Evolutionary conservation across 2,113 vertebrate species (phyloP).

Genomic region (Hemichromis elongatus): DNA sequence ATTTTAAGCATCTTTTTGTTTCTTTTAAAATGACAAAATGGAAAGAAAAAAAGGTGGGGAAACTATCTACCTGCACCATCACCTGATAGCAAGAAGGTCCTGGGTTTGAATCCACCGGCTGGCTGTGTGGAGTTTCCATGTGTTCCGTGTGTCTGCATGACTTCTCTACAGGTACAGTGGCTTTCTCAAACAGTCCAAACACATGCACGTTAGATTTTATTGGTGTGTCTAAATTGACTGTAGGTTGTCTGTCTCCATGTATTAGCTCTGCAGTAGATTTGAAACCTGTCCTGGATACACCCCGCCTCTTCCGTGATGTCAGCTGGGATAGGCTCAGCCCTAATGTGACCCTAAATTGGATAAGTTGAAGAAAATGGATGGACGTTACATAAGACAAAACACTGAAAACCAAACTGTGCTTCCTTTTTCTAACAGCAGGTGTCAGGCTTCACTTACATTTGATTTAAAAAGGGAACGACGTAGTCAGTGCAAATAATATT

Average conservation of each 20-base stretch:
- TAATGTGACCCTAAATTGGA: not conserved
- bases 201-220: not conserved
- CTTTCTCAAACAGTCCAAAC: not conserved
- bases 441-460: not conserved
- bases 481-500: not conserved
- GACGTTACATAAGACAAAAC: not conserved
- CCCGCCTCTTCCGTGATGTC: not conserved
- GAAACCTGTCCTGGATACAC: not conserved
- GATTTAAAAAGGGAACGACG: not conserved
- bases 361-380: not conserved
- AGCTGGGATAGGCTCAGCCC: not conserved
- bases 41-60: no score
- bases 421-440: constrained; percentile 12
- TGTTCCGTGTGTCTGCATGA: not conserved
- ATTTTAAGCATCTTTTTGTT: no score
- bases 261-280: not conserved
- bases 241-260: not conserved
- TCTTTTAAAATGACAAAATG: no score
- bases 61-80: not conserved
- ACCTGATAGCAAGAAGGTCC: not conserved
- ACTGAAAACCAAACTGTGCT: not conserved
- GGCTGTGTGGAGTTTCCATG: not conserved
- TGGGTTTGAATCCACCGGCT: not conserved
- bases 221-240: not conserved
- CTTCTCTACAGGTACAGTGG: not conserved